Evolutionary conservation across 2,113 vertebrate genomes (phyloP).

Genomic region (Leucosticte australis): DNA sequence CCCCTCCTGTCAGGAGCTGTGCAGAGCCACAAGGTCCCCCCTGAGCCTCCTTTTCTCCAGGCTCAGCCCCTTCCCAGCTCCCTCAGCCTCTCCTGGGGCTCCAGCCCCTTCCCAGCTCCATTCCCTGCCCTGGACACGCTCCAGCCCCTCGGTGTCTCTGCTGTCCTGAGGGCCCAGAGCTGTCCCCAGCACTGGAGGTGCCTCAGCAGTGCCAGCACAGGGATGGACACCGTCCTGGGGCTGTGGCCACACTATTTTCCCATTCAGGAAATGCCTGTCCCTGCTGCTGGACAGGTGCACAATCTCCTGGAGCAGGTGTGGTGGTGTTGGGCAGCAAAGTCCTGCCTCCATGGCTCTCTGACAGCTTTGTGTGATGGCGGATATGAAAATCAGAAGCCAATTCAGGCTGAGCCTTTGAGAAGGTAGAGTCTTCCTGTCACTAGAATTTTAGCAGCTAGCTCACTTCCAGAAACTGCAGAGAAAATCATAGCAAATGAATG

Average conservation of each 20-base stretch:
- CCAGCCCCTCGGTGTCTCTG: not conserved
- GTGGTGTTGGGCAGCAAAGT: accelerated
- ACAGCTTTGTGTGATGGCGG: accelerated
- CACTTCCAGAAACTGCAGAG: not conserved
- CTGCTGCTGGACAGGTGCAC: not conserved
- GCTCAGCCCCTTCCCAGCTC: not conserved
- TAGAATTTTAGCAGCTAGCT: not conserved
- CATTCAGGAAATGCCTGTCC: not conserved
- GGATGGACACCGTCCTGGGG: not conserved
- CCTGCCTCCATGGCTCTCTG: accelerated
- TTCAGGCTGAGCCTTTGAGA: not conserved
- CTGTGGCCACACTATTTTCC: not conserved
- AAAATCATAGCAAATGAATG: not conserved
- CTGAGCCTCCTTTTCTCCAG: not conserved
- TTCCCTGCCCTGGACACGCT: not conserved
- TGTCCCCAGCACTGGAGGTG: not conserved
- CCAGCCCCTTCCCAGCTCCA: not conserved
- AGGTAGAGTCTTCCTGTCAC: accelerated
- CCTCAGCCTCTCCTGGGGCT: not conserved
- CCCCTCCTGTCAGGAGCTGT: not conserved
- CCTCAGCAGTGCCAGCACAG: not conserved
- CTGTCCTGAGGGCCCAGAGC: not conserved
- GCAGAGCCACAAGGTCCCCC: not conserved
- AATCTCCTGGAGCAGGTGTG: not conserved
- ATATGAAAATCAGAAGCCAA: not conserved